Base-by-base conservation (phyloP, 2,113 vertebrate genomes). In the Suricata suricatta region DNA sequence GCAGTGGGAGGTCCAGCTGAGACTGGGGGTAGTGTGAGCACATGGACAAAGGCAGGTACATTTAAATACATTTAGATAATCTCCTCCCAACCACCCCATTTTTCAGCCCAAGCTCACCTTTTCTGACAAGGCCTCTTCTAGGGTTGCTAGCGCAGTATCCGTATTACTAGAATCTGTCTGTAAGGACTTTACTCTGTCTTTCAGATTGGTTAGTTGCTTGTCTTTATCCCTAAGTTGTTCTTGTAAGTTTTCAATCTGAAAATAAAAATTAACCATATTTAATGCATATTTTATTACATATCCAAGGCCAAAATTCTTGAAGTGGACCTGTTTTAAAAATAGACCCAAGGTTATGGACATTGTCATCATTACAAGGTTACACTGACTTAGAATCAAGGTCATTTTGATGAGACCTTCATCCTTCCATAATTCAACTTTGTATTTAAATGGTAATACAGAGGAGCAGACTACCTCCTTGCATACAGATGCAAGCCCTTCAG, bases 181-280 rank as follows among this genome's bases (percentile, higher is more conserved):
- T 96, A 99, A 98, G 0, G 99, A 99, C 96, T 99, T 99, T 96
- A 99, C 99, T 95, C 99, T 98, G 97, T 99, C 99, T 98, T 99
- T 99, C 97, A 99, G 98, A 87, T 99, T 99, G 69, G 98, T 99
- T 89, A 99, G 98, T 90, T 99, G 99, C 95, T 99, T 99, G 98
- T 99, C 99, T 98, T 99, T 99, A 98, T 99, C 99, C 98, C 99
- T 99, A 97, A 99, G 98, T 98, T 99, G 99, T 95, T 99, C 99
- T 99, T 99, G 98, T 72, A 99, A 99, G 98, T 99, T 99, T 99
- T 99, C 99, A 97, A 99, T 99, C 99, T 99, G 98, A 96, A 98
- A 98, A 94, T 87, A 96, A 98, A 98, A 72, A 96, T 57, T 14
- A 60, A 60, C 2, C 38, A 87, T 13, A 68, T 92, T 90, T 77